Percentiles rank a stretch among this genome's conserved stretches.
phyloP scores from a whole-genome alignment of 2,888 invertebrate species.

The Choreutis nemorana region DNA sequence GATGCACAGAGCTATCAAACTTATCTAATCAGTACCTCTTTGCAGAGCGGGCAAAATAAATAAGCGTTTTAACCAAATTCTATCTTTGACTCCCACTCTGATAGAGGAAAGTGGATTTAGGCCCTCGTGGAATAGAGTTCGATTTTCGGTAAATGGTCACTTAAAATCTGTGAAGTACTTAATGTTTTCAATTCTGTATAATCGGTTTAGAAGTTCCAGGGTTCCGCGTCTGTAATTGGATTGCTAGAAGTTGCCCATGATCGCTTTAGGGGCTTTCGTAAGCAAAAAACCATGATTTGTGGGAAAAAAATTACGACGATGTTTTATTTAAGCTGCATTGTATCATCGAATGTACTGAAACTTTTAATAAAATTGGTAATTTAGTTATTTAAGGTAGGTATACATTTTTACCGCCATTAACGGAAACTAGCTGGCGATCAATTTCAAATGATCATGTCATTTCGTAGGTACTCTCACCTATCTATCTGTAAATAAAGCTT shows the following conservation, averaged over 20 bases:
- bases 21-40: conserved; percentile 52
- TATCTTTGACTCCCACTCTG: conserved; percentile 46
- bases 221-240: conserved; percentile 61
- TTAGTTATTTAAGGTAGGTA: too few species aligned
- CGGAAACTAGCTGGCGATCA: too few species aligned
- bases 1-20: conserved; percentile 49
- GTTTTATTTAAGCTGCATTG: too few species aligned
- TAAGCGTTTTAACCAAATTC: conserved; percentile 49
- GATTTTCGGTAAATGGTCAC: conserved; percentile 23
- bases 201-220: conserved; percentile 66
- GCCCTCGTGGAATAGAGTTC: conserved; percentile 28
- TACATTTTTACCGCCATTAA: too few species aligned
- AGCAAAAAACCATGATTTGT: too few species aligned
- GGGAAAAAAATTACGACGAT: too few species aligned
- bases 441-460: too few species aligned
- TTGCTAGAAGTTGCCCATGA: conserved; percentile 43
- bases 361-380: too few species aligned
- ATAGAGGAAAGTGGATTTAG: conserved; percentile 26
- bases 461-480: too few species aligned
- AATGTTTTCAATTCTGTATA: conserved; percentile 66
- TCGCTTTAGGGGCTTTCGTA: too few species aligned
- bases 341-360: too few species aligned
- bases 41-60: conserved; percentile 39
- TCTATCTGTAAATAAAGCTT: too few species aligned
- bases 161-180: conserved; percentile 55